These are phyloP conservation scores for Formicarius rufipectus DNA, from an alignment of 2,113 vertebrate genomes.

Conservation along the genomic window DNA sequence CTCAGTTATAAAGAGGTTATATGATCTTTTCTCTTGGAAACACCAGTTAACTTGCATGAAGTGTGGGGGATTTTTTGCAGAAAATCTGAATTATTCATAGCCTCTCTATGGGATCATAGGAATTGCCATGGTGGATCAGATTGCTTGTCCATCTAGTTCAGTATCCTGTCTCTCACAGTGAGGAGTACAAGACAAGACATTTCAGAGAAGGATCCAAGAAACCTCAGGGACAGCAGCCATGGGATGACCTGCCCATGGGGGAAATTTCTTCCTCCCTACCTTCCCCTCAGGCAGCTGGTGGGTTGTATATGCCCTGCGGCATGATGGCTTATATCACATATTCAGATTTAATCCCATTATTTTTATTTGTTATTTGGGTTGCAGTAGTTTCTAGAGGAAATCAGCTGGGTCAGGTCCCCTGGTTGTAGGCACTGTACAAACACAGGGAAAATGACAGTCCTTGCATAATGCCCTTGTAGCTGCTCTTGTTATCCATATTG, in stretches of 20 bases:
- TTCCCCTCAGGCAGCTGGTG: conserved; percentile 41
- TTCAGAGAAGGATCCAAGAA: conserved; percentile 44
- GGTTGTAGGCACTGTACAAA: conserved; percentile 11
- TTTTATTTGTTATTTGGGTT: conserved; percentile 62
- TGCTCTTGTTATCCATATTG: neutral
- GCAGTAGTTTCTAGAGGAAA: conserved; percentile 5
- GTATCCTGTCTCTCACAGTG: conserved; percentile 23
- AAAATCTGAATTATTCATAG: conserved; percentile 63
- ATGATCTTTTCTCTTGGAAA: conserved; percentile 24
- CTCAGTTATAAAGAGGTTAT: conserved; percentile 1
- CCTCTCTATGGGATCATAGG: conserved; percentile 30
- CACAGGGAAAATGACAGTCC: conserved; percentile 45
- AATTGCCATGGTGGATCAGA: conserved; percentile 40
- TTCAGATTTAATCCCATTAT: conserved; percentile 62
- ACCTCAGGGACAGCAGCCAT: conserved; percentile 16
- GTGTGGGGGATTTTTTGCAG: neutral
- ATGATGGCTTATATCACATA: neutral
- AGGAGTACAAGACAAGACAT: conserved; percentile 40
- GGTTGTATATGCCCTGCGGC: conserved; percentile 49
- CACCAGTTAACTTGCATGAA: conserved; percentile 22
- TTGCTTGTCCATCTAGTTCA: conserved; percentile 32
- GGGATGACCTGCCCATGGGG: conserved; percentile 30
- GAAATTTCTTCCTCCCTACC: neutral
- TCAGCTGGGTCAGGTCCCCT: conserved; percentile 53
- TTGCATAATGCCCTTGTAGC: conserved; percentile 10